Evolutionary conservation across 2,888 invertebrate species (phyloP).

Genomic region (Phalera bucephala): DNA sequence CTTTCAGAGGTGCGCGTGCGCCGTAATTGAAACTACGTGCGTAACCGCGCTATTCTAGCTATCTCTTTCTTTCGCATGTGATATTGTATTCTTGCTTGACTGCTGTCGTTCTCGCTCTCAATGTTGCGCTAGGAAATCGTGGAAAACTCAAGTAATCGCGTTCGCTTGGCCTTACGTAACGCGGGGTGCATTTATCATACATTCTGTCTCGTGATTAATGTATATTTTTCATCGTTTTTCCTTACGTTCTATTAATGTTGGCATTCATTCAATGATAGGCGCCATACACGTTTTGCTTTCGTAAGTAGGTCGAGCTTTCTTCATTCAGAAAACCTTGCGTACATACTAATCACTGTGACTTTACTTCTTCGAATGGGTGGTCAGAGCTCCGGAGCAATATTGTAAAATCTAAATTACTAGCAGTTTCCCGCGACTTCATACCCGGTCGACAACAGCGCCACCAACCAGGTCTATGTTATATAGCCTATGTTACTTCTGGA

Average conservation of each 20-base stretch:
- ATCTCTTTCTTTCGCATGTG: conserved; percentile 42
- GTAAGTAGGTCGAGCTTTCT: conserved; percentile 11
- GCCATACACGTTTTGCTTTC: conserved; percentile 14
- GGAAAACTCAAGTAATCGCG: conserved; percentile 57
- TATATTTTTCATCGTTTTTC: conserved; percentile 60
- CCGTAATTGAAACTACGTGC: conserved; percentile 30
- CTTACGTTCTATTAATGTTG: conserved; percentile 61
- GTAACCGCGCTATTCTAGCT: conserved; percentile 17
- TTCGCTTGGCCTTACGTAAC: conserved; percentile 58
- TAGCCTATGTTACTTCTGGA: too few relatives aligned
- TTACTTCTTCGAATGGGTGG: too few relatives aligned
- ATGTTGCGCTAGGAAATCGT: conserved; percentile 59
- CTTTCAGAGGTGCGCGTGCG: conserved; percentile 76
- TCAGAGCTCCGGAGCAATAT: too few relatives aligned
- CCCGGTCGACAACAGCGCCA: too few relatives aligned
- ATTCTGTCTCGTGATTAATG: conserved; percentile 69
- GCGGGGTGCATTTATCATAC: conserved; percentile 60
- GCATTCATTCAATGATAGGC: conserved; percentile 52
- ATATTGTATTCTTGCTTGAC: conserved; percentile 15
- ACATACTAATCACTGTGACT: too few relatives aligned
- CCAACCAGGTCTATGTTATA: too few relatives aligned
- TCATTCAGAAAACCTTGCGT: conserved; percentile 8
- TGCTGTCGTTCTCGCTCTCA: conserved; percentile 37
- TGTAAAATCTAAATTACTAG: too few relatives aligned
- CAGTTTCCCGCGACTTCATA: too few relatives aligned